Evolutionary conservation across 2,113 vertebrate species (phyloP), one percentile per base, ranked within the genome.

Genomic region (Pygoscelis adeliae): DNA sequence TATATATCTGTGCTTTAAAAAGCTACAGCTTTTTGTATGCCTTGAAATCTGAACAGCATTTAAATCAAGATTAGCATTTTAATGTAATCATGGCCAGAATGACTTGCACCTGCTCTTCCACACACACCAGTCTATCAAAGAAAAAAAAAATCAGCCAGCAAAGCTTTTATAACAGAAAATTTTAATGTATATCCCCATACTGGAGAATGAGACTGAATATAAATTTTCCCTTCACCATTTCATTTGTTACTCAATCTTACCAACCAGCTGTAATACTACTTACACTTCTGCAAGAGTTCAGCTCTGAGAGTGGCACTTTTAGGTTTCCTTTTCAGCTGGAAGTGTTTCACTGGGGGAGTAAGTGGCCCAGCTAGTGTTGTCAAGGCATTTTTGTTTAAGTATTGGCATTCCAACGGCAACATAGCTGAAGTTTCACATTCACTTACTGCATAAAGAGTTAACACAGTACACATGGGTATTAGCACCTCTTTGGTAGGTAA

Each of bases 261-360:
- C 25, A 82, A 22, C 58, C 32, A 73, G 19, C 36, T 74, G 25
- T 36, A 88, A 58, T 7, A 42, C 13, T 84, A 98, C 99, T 99
- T 98, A 99, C 99, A 99, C 90, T 99, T 99, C 97, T 99, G 99
- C 32, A 99, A 97, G 89, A 99, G 99, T 96, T 99, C 99, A 7
- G 99, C 99, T 94, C 99, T 97, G 81, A 99, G 99, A 4, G 99
- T 99, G 90, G 99, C 99, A 70, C 99, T 99, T 98, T 99, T 99
- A 81, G 99, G 99, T 82, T 99, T 99, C 95, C 99, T 98, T 96
- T 99, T 99, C 44, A 99, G 97, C 98, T 99, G 99, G 91, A 99
- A 99, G 92, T 99, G 99, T 97, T 99, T 99, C 95, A 99, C 99
- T 1, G 99, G 99, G 13, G 99, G 99, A 1, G 99, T 99, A 53